Evolutionary conservation across 2,113 vertebrate genomes (phyloP), one percentile per base, ranked within the genome.

Genomic region (Drymodes brunneopygia): DNA sequence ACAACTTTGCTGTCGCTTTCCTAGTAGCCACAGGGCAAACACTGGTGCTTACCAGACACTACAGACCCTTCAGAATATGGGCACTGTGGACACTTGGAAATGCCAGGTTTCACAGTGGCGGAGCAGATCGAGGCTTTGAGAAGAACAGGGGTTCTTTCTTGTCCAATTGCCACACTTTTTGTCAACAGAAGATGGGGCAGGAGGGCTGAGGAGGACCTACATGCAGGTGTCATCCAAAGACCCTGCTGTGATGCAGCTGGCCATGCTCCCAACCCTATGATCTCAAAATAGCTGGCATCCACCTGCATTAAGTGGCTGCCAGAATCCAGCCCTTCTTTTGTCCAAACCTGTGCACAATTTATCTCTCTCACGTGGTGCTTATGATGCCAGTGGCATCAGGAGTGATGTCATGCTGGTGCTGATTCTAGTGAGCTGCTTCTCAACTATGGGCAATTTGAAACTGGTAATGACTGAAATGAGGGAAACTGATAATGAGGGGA

Each of bases 281-380:
- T 79, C 53, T 91, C 84, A 44, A 90, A 95, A 94, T 31, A 67
- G 69, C 24, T 81, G 73, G 57, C 81, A 85, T 64, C 27, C 65
- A 81, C 57, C 31, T 7, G 17, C 81, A 84, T 47, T 80, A 73
- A 62, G 54, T 42, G 70, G 57, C 36, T 88, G 94, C 81, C 92
- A 96, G 73, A 79, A 88, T 82, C 80, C 90, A 88, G 61, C 31
- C 85, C 53, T 93, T 92, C 81, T 88, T 70, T 57, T 82, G 45
- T 48, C 57, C 86, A 85, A 95, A 75, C n/a, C 74, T 85, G 81
- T 23, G 40, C 81, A 90, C 48, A 65, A 53, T 65, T 21, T 33
- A 23, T 64, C 51, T 87, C 36, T 79, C 53, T 88, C 61, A 75
- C 12, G 28, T n/a, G 15, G 45, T 72, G 48, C 15, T 87, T 45